Evolutionary conservation across 2,113 vertebrate species (phyloP).

Genomic region (Oncorhynchus nerka): DNA sequence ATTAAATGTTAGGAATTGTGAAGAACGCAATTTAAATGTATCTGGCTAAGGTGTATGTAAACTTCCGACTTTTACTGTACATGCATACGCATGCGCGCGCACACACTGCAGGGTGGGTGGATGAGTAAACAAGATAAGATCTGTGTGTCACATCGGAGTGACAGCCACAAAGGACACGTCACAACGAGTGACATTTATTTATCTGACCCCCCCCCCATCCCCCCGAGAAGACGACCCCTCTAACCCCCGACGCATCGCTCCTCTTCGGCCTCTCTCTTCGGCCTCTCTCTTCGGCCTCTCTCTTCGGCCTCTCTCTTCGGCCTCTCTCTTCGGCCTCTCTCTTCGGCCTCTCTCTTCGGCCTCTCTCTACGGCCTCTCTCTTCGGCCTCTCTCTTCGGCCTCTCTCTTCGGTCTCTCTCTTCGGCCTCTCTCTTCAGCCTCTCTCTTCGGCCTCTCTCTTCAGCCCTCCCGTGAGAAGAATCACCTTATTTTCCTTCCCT

Average conservation of each 20-base stretch:
- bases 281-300: too few relatives aligned
- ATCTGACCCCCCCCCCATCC: not conserved
- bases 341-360: not conserved
- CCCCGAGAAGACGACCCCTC: not conserved
- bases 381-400: not conserved
- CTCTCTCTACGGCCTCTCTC: not conserved
- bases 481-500: not conserved
- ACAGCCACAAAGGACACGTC: conserved; percentile 62
- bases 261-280: too few relatives aligned
- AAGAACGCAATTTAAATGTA: too few relatives aligned
- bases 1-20: too few relatives aligned
- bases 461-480: not conserved
- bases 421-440: too few relatives aligned
- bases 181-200: conserved; percentile 64
- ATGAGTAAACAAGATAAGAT: conserved; percentile 55
- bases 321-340: not conserved
- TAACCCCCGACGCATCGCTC: not conserved
- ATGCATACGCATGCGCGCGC: conserved; percentile 9
- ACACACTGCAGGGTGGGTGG: conserved; percentile 27
- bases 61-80: not conserved
- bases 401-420: not conserved
- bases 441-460: not conserved
- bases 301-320: too few relatives aligned
- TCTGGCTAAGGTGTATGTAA: too few relatives aligned
- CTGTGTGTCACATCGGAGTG: conserved; percentile 57